Percentiles rank a stretch among this genome's conserved stretches.
Evolutionary conservation across 1,140 invertebrate genomes (phyloP).

Genomic region (Macrosteles quadrilineatus): DNA sequence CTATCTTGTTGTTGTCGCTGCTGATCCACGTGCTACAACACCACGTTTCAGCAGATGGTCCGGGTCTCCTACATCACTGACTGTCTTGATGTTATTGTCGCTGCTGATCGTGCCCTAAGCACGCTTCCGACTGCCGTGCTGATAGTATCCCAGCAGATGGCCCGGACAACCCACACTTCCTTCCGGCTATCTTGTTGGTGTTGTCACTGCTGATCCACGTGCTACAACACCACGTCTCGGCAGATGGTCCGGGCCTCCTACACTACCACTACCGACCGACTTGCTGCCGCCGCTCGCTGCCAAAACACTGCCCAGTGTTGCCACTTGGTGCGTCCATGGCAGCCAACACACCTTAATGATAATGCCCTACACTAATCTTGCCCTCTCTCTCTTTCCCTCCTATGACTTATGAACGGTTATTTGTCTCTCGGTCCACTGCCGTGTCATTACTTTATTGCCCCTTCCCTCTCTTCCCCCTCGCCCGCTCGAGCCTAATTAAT

Average conservation of each 20-base stretch:
- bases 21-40: too few species aligned
- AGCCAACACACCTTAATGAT: constrained; percentile 30
- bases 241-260: neutral
- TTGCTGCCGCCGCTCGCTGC: neutral
- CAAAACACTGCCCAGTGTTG: constrained; percentile 24
- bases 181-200: neutral
- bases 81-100: too few species aligned
- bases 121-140: too few species aligned
- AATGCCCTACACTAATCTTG: constrained; percentile 29
- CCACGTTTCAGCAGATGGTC: too few species aligned
- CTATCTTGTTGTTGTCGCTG: too few species aligned
- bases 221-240: neutral
- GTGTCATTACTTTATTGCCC: constrained; percentile 29
- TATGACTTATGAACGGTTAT: constrained; percentile 26
- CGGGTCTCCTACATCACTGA: too few species aligned
- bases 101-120: too few species aligned
- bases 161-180: neutral
- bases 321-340: constrained; percentile 19
- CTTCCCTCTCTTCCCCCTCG: neutral
- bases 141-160: neutral
- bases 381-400: constrained; percentile 19
- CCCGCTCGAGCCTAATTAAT: constrained; percentile 14
- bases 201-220: too few species aligned
- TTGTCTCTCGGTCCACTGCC: constrained; percentile 18
- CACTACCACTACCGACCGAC: neutral